Evolutionary conservation across 2,113 vertebrate species (phyloP).

Genomic region (Gorsachius goisagi): DNA sequence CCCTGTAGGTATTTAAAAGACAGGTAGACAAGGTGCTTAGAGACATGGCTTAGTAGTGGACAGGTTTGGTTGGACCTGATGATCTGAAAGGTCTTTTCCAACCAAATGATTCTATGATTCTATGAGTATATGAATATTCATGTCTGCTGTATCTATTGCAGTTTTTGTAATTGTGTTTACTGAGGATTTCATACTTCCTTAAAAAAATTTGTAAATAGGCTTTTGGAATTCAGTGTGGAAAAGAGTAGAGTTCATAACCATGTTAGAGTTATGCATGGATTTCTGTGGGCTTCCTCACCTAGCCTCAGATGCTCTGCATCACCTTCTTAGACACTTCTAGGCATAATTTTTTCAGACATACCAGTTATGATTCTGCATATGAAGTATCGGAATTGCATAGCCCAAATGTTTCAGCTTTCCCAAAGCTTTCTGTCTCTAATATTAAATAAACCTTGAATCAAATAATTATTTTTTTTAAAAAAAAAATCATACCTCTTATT

Average conservation of each 20-base stretch:
- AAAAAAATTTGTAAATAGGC: not conserved
- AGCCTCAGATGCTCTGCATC: not conserved
- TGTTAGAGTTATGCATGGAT: not conserved
- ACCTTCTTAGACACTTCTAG: not conserved
- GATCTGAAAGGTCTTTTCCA: no score
- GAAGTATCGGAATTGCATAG: not conserved
- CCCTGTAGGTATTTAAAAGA: no score
- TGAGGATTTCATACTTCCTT: not conserved
- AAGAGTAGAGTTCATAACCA: not conserved
- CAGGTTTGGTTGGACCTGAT: no score
- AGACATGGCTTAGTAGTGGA: no score
- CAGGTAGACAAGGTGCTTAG: no score
- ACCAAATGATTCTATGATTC: no score
- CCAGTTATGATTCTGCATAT: not conserved
- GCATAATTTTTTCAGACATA: not conserved
- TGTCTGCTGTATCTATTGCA: not conserved
- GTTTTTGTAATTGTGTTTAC: not conserved
- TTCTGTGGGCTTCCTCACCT: not conserved
- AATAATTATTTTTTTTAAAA: fast-evolving
- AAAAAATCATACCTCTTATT: not conserved
- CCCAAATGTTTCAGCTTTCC: not conserved
- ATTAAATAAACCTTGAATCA: not conserved
- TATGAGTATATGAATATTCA: not conserved
- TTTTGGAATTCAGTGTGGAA: not conserved
- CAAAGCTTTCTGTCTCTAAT: not conserved